A percentile compares a stretch with the other conserved stretches of the same genome.
Evolutionary conservation across 2,113 vertebrate species (phyloP).

Genomic region (Hipposideros armiger): DNA sequence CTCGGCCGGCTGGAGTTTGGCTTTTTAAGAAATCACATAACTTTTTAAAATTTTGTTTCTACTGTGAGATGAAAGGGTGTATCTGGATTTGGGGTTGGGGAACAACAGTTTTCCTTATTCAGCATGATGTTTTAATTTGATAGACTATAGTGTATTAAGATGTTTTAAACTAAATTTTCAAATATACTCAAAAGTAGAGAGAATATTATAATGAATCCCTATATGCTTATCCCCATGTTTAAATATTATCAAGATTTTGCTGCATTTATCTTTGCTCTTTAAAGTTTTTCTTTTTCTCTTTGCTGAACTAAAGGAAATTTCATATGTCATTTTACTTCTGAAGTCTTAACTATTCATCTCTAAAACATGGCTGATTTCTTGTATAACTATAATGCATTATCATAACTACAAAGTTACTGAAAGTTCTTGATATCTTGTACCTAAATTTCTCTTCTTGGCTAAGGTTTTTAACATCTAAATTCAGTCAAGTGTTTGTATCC

Average conservation of each 20-base stretch:
- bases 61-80: neutral
- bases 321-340: neutral
- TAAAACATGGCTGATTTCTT: conserved; percentile 47
- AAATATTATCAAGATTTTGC: conserved; percentile 39
- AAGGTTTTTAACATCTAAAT: conserved; percentile 25
- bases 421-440: conserved; percentile 1
- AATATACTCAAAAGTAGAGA: neutral
- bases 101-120: conserved; percentile 16
- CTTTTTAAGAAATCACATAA: conserved; percentile 35
- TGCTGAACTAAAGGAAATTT: conserved; percentile 17
- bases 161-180: conserved; percentile 30
- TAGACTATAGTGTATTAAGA: conserved; percentile 39
- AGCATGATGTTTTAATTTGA: conserved; percentile 43
- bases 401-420: neutral
- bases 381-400: conserved; percentile 25
- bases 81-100: conserved; percentile 6
- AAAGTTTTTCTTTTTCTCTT: conserved; percentile 30
- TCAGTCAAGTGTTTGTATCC: neutral
- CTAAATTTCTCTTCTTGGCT: conserved; percentile 26
- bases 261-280: conserved; percentile 44
- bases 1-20: neutral
- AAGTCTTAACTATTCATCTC: conserved; percentile 36
- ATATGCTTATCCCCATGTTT: neutral
- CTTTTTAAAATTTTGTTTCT: neutral
- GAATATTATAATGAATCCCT: neutral